phyloP scores from a whole-genome alignment of 2,113 vertebrate genomes.

The Bujurquina vittata region DNA sequence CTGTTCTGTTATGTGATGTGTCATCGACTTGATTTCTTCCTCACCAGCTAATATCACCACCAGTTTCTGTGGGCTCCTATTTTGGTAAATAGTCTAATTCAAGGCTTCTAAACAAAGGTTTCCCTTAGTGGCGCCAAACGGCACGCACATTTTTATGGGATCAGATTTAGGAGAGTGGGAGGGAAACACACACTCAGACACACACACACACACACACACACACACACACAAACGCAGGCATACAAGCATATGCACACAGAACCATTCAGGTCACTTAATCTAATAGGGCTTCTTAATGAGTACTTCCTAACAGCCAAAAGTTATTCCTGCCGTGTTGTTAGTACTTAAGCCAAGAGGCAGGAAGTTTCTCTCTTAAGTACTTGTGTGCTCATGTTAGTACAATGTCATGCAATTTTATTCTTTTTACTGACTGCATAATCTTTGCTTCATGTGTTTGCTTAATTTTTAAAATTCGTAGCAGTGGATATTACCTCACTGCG shows the following conservation, averaged over 20 bases:
- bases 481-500: background rate
- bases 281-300: conserved; percentile 54
- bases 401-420: background rate
- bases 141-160: conserved; percentile 22
- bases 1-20: background rate
- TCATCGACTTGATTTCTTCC: background rate
- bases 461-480: background rate
- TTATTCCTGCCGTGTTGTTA: conserved; percentile 50
- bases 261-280: conserved; percentile 58
- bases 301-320: conserved; percentile 47
- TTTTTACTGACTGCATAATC: background rate
- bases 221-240: too few species aligned
- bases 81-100: conserved; percentile 39
- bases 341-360: conserved; percentile 38
- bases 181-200: background rate
- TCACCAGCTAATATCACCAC: background rate
- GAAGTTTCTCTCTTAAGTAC: conserved; percentile 15
- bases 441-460: background rate
- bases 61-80: conserved; percentile 20
- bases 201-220: background rate
- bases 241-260: conserved; percentile 13
- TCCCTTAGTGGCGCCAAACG: conserved; percentile 24
- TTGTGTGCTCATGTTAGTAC: background rate
- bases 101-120: conserved; percentile 49
- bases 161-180: conserved; percentile 37